Evolutionary conservation across 2,113 vertebrate species (phyloP).

Genomic region (Xiphias gladius): DNA sequence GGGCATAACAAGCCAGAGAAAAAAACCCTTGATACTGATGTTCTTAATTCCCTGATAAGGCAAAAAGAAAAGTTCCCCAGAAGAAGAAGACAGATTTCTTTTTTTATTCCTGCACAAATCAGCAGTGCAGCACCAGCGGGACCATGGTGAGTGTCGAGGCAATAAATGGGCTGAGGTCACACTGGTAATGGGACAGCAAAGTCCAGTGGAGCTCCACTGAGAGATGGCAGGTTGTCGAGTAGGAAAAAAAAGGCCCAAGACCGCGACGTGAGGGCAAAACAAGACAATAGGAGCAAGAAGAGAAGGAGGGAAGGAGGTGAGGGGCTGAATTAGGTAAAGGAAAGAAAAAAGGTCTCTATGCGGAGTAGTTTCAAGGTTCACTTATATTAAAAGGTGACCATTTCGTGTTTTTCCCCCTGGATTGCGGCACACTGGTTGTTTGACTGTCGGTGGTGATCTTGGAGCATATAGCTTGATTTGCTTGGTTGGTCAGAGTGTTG

Average conservation of each 20-base stretch:
- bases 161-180: slow-evolving; percentile 71
- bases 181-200: slow-evolving; percentile 64
- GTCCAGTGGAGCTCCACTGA: slow-evolving; percentile 64
- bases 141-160: slow-evolving; percentile 45
- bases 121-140: slow-evolving; percentile 36
- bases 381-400: slow-evolving; percentile 47
- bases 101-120: slow-evolving; percentile 52
- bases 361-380: slow-evolving; percentile 41
- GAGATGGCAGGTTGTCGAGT: slow-evolving; percentile 56
- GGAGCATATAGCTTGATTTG: slow-evolving; percentile 46
- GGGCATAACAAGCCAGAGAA: slow-evolving; percentile 11
- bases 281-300: background rate
- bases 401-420: slow-evolving; percentile 18
- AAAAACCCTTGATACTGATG: slow-evolving; percentile 31
- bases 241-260: background rate
- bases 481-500: background rate
- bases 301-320: background rate
- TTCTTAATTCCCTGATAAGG: slow-evolving; percentile 30
- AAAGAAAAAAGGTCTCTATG: slow-evolving; percentile 4
- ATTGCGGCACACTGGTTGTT: slow-evolving; percentile 19
- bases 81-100: slow-evolving; percentile 22
- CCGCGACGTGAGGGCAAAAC: slow-evolving; percentile 45
- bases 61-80: slow-evolving; percentile 15
- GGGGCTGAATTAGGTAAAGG: slow-evolving; percentile 11
- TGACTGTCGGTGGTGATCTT: slow-evolving; percentile 31